Evolutionary conservation across 92 coral and sea anemone species (phyloP).

Genomic region (Porites divaricata): DNA sequence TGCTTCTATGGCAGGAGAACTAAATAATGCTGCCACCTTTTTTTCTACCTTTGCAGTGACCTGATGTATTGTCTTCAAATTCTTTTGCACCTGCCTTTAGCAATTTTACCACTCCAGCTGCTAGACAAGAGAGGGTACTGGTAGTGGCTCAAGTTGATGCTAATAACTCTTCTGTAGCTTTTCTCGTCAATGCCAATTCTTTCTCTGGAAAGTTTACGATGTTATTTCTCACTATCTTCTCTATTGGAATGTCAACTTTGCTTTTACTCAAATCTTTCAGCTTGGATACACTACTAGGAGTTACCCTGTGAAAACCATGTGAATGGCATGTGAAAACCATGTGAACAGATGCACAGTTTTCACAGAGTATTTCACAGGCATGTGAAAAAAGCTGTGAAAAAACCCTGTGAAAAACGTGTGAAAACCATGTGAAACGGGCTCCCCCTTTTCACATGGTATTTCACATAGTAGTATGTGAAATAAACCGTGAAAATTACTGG

Average conservation of each 20-base stretch:
- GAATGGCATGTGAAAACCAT: not conserved
- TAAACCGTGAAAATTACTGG: not conserved
- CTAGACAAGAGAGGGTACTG: no score
- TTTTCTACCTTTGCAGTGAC: conserved; percentile 63
- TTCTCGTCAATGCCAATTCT: no score
- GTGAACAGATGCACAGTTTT: not conserved
- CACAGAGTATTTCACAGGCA: not conserved
- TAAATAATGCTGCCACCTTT: conserved; percentile 57
- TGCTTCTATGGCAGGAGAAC: conserved; percentile 59
- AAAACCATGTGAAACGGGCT: conserved; percentile 18
- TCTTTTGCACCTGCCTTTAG: no score
- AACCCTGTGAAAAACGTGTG: not conserved
- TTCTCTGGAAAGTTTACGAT: no score
- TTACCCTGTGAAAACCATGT: conserved; percentile 2
- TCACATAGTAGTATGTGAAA: not conserved
- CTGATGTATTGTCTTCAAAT: no score
- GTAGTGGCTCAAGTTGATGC: no score
- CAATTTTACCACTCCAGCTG: no score
- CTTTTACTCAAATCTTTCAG: no score
- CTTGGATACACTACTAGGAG: conserved; percentile 5
- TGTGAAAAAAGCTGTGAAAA: conserved; percentile 14
- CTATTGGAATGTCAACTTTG: no score
- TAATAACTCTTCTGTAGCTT: no score
- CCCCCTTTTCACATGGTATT: not conserved
- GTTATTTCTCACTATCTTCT: no score